Base-by-base conservation (phyloP, 1,140 invertebrate species). In the Prorops nasuta region DNA sequence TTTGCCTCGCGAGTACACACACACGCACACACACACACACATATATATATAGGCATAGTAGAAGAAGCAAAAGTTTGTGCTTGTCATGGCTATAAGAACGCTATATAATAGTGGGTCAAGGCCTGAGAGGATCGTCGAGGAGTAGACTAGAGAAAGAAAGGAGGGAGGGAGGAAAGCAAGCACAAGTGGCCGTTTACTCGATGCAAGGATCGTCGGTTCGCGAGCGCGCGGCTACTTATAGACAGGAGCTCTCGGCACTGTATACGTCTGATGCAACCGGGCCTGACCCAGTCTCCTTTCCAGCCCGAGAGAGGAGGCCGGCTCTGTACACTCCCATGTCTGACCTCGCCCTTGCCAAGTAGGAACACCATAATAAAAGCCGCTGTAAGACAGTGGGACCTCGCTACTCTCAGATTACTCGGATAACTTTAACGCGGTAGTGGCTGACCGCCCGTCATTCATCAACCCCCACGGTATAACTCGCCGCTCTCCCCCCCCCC, bases 361-460 rank as follows among this genome's bases (percentile, higher is more conserved):
- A 46, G 51, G 51, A 61, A 61, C 56, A 43, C 53, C 42, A 51
- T 54, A 58, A 56, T 64, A 67, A 64, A 66, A 63, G 42, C 51
- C 36, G 28, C 49, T 41, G 56, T 57, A 66, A 68, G 64, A 68
- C 63, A 67, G 57, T 58, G 65, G 54, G 50, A 61, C 54, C 54
- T 49, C 48, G 51, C 52, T 66, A 36, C 72, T n/a, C n/a, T 74
- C 65, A 73, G 74, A 76, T 75, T 75, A 74, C 71, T 14, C 39
- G 67, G 72, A 74, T 76, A 75, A 67, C 68, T 73, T 73, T 74
- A 67, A 55, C 66, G 56, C 52, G 58, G 64, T 63, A 63, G 57
- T 62, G 58, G 49, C 42, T 66, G 63, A 66, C 69, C 69, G 69
- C 65, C 63, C 64, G 64, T 74, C 70, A 74, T 75, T 71, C 64